Base-by-base conservation (phyloP, 1,140 invertebrate genomes). In the Araneus ventricosus region DNA sequence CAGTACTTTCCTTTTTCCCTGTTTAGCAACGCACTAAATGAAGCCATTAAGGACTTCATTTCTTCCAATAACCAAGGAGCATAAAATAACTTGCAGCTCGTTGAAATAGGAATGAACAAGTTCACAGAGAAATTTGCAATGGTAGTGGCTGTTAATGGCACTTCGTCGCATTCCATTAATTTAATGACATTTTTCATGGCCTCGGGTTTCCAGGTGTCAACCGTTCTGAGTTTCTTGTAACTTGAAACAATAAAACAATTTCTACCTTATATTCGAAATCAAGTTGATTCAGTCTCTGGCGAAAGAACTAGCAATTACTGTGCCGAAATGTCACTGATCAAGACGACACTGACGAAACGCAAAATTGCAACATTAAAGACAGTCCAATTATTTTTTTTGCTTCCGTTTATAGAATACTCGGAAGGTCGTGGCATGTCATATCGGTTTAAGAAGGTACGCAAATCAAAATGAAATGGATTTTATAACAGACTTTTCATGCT, bases 161-260 rank as follows among this genome's bases (percentile, higher is more conserved):
- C 30, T 75, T 75, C 34, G 70, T 75, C 70, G 34, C 70, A 75
- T 75, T 75, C 70, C 70, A 75, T 75, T 75, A 75, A 75, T 75
- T 75, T 75, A 34, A 75, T 75, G 70, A 75, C 70, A 75, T 14
- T 37, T 75, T 75, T 37, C 30, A 75, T 75, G 34, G 70, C 70
- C 34, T 34, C 10, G 30, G 30, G 70, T 30, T 34, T 75, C 27
- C 70, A 37, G 20, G 70, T 75, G 70, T 75, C 70, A 75, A 75
- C 34, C 37, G 30, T 30, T 20, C 30, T 75, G 70, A 75, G 30
- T 75, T 34, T 75, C 70, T 37, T 20, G 70, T 17, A 34, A 34
- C 70, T 20, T 34, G 30, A 75, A 75, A 75, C 30, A 75, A 75
- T 75, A 75, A 75, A 75, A 75, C 14, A 34, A 20, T 34, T 30